Conservation (phyloP, 2,888 invertebrate genomes). For the Conomelus anceps region DNA sequence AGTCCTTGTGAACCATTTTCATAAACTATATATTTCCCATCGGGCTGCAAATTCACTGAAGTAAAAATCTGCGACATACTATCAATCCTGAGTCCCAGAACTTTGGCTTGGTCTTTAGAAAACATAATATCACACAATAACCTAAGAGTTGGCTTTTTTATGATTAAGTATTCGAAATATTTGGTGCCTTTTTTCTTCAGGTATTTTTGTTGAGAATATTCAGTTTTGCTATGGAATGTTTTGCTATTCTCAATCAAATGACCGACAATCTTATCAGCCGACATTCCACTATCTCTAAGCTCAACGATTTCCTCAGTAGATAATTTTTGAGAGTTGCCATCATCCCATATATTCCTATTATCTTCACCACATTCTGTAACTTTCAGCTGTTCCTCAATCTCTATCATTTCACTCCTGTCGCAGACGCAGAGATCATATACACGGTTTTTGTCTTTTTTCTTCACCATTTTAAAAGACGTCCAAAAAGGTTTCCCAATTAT, state of each 20-base stretch:
- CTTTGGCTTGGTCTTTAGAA: slow-evolving; percentile 66
- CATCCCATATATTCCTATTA: slow-evolving; percentile 76
- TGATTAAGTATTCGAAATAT: slow-evolving; percentile 75
- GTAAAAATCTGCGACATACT: slow-evolving; percentile 82
- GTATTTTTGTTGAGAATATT: slow-evolving; percentile 90
- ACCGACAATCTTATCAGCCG: slow-evolving; percentile 76
- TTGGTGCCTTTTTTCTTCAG: slow-evolving; percentile 91
- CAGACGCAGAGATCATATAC: slow-evolving; percentile 50
- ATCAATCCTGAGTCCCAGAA: slow-evolving; percentile 74
- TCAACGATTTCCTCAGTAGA: slow-evolving; percentile 75
- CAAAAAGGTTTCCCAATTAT: slow-evolving; percentile 63
- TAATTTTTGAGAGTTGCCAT: slow-evolving; percentile 72
- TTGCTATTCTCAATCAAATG: slow-evolving; percentile 84
- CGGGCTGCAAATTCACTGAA: slow-evolving; percentile 70
- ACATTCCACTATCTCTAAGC: slow-evolving; percentile 65
- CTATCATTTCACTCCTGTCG: slow-evolving; percentile 45
- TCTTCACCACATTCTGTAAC: slow-evolving; percentile 63
- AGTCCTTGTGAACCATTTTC: slow-evolving; percentile 86
- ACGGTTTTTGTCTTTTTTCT: slow-evolving; percentile 47
- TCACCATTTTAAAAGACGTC: slow-evolving; percentile 68
- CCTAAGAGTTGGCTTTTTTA: slow-evolving; percentile 73
- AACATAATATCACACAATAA: slow-evolving; percentile 80
- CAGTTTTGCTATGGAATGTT: slow-evolving; percentile 84
- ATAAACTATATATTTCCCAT: slow-evolving; percentile 63
- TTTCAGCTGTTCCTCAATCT: slow-evolving; percentile 57